Percentiles rank a stretch among this genome's conserved stretches.
Evolutionary conservation across 2,888 invertebrate species (phyloP).

Genomic region (Sarcophaga variegata): DNA sequence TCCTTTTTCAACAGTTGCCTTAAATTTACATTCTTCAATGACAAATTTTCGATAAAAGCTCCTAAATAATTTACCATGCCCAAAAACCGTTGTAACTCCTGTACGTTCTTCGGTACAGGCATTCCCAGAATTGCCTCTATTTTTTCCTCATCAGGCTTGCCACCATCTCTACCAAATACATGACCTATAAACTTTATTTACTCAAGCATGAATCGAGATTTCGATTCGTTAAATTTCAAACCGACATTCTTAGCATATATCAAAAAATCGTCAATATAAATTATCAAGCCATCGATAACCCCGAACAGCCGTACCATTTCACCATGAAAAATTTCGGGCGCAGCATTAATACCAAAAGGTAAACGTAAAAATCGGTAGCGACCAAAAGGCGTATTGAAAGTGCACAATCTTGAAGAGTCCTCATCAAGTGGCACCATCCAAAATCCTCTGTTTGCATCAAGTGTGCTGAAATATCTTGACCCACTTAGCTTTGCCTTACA

Average conservation of each 20-base stretch:
- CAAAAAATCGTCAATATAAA: conserved; percentile 66
- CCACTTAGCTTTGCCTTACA: conserved; percentile 53
- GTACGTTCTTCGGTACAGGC: conserved; percentile 32
- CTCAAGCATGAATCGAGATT: conserved; percentile 38
- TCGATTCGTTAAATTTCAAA: conserved; percentile 60
- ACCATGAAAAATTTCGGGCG: conserved; percentile 32
- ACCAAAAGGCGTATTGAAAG: conserved; percentile 52
- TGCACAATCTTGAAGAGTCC: conserved; percentile 69
- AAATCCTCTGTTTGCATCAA: conserved; percentile 68
- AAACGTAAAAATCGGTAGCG: conserved; percentile 53
- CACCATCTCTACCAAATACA: conserved; percentile 34
- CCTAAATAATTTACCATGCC: conserved; percentile 69
- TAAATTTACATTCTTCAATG: conserved; percentile 44
- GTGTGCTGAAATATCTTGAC: conserved; percentile 46
- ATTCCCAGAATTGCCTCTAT: conserved; percentile 38
- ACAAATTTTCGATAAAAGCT: conserved; percentile 47
- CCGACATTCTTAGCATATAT: conserved; percentile 49
- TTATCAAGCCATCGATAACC: conserved; percentile 52
- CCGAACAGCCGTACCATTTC: conserved; percentile 50
- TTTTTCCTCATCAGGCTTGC: conserved; percentile 35
- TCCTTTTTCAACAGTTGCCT: conserved; percentile 61
- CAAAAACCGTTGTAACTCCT: conserved; percentile 52
- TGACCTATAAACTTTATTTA: conserved; percentile 62
- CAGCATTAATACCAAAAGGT: conserved; percentile 39
- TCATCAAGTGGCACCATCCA: conserved; percentile 70